phyloP scores from a whole-genome alignment of 53 echinoderm and acorn worm genomes.

The Luidia sarsii region DNA sequence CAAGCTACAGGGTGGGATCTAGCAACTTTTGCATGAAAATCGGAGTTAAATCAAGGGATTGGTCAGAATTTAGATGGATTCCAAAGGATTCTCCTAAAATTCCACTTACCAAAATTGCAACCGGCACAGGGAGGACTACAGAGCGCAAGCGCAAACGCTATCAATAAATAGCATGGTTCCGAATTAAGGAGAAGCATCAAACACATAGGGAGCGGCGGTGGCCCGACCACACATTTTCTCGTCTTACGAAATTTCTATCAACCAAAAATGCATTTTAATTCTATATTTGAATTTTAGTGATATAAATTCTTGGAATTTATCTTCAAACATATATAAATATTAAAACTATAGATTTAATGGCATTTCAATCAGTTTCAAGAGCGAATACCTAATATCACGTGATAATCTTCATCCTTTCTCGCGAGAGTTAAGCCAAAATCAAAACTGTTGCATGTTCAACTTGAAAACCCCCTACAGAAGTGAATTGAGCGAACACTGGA shows the following conservation, averaged over 20 bases:
- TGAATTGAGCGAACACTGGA: too few relatives aligned
- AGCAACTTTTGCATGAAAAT: background rate
- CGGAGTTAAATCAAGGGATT: background rate
- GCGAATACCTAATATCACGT: background rate
- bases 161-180: constrained; percentile 13
- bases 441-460: too few relatives aligned
- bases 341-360: too few relatives aligned
- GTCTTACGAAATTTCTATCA: too few relatives aligned
- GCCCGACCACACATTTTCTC: background rate
- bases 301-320: too few relatives aligned
- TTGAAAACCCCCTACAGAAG: too few relatives aligned
- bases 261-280: too few relatives aligned
- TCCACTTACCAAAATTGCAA: constrained; percentile 34
- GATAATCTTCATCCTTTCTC: constrained; percentile 6
- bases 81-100: background rate
- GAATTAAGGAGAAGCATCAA: background rate
- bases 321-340: too few relatives aligned
- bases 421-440: constrained; percentile 18
- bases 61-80: constrained; percentile 25
- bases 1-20: background rate
- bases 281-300: too few relatives aligned
- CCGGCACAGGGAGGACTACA: constrained; percentile 23
- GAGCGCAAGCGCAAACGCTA: constrained; percentile 23
- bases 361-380: background rate
- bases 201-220: background rate